Evolutionary conservation across 2,888 invertebrate species (phyloP), one percentile per base, ranked within the genome.

Genomic region (Clanis bilineata): DNA sequence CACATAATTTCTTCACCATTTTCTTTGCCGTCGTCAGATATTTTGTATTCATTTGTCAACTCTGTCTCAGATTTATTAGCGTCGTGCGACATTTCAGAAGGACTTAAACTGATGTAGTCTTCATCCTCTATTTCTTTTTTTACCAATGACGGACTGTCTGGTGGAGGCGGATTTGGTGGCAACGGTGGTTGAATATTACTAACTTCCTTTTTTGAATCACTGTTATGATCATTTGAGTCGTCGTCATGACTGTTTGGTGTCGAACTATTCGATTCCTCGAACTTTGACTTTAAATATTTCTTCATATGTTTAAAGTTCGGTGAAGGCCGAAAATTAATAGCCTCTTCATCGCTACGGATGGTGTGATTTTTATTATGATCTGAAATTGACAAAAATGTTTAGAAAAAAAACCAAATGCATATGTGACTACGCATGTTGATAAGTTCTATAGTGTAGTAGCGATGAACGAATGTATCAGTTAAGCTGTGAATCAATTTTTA

Each of bases 301-400:
- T 80, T 86, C 88, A 88, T 89, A 36, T 85, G 83, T 69, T 81
- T 85, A 54, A 86, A 85, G 63, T 86, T 85, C 22, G 82, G 82
- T 0, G 84, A 86, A 15, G 86, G 80, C 15, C 78, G 74, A 66
- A 86, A 85, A 28, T 79, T 80, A 41, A 85, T 76, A 9, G 66
- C 66, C 32, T 82, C 76, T 62, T 82, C 83, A 65, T 82, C 77
- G 59, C 73, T 15, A 32, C 15, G 51, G 18, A 32, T 3, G 10
- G 28, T 51, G 21, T 18, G 15, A 28, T 32, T 32, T 32, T 18
- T 51, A 9, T 15, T 28, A 3, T 51, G 32, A n/a, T 51, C 18
- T 18, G 32, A 51, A 43, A 21, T 1, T 43, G 3, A 43, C 21
- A 43, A 43, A 18, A 21, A 43, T 9, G 6, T 9, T 10, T 36